Evolutionary conservation across 2,113 vertebrate genomes (phyloP).

Genomic region (Lamprologus lemairii): DNA sequence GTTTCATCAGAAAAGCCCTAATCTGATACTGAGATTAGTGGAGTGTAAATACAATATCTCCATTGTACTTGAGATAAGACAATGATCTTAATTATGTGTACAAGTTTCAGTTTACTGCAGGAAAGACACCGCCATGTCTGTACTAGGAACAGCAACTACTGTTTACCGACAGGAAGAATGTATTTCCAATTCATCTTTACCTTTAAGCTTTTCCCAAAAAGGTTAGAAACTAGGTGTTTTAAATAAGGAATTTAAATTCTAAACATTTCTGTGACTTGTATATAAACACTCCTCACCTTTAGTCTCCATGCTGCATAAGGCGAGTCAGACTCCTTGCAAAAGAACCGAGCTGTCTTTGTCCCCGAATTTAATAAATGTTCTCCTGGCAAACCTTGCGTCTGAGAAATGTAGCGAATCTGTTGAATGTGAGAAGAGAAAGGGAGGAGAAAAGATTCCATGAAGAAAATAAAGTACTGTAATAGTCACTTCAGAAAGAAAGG

Average conservation of each 20-base stretch:
- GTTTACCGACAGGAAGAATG: neutral
- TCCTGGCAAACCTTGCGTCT: slow-evolving; percentile 94
- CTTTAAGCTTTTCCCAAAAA: neutral
- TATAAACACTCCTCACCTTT: slow-evolving; percentile 76
- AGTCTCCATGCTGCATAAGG: slow-evolving; percentile 91
- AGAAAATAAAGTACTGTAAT: neutral
- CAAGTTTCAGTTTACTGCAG: neutral
- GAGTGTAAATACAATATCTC: neutral
- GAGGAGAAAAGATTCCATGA: neutral
- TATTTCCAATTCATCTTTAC: neutral
- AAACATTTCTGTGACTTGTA: neutral
- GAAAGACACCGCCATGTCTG: neutral
- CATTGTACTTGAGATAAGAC: neutral
- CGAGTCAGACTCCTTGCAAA: slow-evolving; percentile 82
- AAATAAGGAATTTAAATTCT: neutral
- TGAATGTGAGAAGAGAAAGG: neutral
- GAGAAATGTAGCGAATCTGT: slow-evolving; percentile 98
- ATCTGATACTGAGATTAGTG: neutral
- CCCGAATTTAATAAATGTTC: slow-evolving; percentile 90
- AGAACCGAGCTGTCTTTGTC: slow-evolving; percentile 88
- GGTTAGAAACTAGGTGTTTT: neutral
- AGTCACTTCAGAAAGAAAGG: neutral
- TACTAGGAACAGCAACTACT: neutral
- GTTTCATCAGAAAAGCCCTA: neutral
- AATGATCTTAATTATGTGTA: neutral